Base-by-base conservation (phyloP, 2,113 vertebrate species). In the Leucosticte australis region DNA sequence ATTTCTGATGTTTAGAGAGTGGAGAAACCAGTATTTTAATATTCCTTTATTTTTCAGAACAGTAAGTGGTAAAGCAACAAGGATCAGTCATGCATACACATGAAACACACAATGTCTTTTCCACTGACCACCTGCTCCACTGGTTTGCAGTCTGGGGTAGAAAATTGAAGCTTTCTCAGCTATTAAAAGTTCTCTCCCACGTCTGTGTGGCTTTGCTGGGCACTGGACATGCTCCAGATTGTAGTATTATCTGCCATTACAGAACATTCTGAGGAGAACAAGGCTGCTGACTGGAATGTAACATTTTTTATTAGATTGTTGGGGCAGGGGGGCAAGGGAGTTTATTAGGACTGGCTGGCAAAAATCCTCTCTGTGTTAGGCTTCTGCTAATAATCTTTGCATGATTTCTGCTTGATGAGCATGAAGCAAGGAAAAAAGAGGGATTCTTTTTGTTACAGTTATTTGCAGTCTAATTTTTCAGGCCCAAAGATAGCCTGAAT, bases 401-500 rank as follows among this genome's bases (percentile, higher is more conserved):
- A n/a, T 35, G 42, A 20, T 69, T 89, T 62, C 55, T 83, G 31
- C 16, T 53, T 52, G 78, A 46, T 3, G 5, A 68, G 13, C 28
- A 56, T 13, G 20, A 64, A 37, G 10, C 15, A 60, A 42, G 30
- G 35, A 14, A 35, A 52, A n/a, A 90, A 78, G 71, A 67, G 56
- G 55, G 11, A 35, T 57, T 59, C 59, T 96, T 89, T 88, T 91
- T 97, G 44, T 95, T 90, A 94, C 69, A 76, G 97, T 95, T 97
- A 96, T 97, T 87, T 95, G 59, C 97, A 98, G 98, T 97, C 97
- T 97, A 97, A 98, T 98, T 98, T 98, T 93, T 91, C 94, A 94
- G 88, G 95, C 95, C 95, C 92, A 78, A 97, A 94, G 95, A 97
- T 86, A 93, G 95, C 90, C 94, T 96, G 91, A 96, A 97, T 98